phyloP scores from a whole-genome alignment of 2,888 invertebrate genomes.

The Myathropa florea region DNA sequence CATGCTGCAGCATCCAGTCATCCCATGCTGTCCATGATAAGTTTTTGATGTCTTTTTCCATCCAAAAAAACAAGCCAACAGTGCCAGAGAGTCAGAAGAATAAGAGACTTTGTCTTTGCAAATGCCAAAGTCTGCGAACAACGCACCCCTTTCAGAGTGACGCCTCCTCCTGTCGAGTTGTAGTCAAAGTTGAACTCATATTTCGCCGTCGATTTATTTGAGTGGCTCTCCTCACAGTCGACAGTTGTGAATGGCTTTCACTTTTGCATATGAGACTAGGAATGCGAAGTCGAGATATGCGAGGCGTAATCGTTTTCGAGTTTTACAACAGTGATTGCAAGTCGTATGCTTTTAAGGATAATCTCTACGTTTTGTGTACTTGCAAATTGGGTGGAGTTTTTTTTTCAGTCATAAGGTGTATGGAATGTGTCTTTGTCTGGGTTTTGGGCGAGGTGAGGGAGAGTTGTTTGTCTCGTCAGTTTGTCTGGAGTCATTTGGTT shows the following conservation, averaged over 20 bases:
- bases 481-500: slow-evolving; percentile 37
- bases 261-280: slow-evolving; percentile 41
- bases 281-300: slow-evolving; percentile 22
- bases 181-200: slow-evolving; percentile 34
- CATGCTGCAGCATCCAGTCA: slow-evolving; percentile 5
- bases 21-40: slow-evolving; percentile 15
- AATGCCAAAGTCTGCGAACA: background rate
- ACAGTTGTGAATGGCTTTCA: slow-evolving; percentile 36
- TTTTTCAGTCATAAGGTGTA: slow-evolving; percentile 20
- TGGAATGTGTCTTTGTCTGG: slow-evolving; percentile 24
- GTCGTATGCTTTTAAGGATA: slow-evolving; percentile 53
- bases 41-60: slow-evolving; percentile 28
- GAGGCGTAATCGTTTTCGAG: slow-evolving; percentile 35
- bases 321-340: slow-evolving; percentile 41
- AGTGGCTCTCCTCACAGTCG: slow-evolving; percentile 21
- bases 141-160: slow-evolving; percentile 23
- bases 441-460: background rate
- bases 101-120: slow-evolving; percentile 38
- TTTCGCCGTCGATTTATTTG: slow-evolving; percentile 52
- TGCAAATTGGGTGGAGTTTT: background rate
- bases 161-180: slow-evolving; percentile 11
- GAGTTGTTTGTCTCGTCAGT: slow-evolving; percentile 35
- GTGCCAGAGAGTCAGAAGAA: background rate
- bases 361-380: slow-evolving; percentile 17
- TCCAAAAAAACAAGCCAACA: background rate